A percentile compares a stretch with the other conserved stretches of the same genome.
These are phyloP conservation scores for Emydura subglobosa DNA, from an alignment of 2,113 vertebrate species.

Conservation along the genomic window DNA sequence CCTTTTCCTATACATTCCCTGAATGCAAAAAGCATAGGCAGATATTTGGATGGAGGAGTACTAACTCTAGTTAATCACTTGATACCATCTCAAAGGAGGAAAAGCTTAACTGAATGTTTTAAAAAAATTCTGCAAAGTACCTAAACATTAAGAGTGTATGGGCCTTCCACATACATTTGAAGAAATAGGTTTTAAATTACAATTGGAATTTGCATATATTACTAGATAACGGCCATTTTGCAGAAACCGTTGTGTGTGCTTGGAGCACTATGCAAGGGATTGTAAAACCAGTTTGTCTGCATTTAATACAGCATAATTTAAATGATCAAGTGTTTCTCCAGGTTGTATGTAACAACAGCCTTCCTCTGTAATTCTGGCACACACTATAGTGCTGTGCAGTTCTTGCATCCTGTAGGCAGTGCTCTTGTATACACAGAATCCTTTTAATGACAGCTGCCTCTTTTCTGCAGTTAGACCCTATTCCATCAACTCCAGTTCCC, in stretches of 20 bases:
- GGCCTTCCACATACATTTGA: background rate
- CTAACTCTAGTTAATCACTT: background rate
- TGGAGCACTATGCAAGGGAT: background rate
- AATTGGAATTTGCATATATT: no score
- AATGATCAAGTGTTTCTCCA: background rate
- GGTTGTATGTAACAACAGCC: background rate
- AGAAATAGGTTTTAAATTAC: background rate
- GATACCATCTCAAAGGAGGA: background rate
- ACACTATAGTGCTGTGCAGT: background rate
- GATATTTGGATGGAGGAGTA: background rate
- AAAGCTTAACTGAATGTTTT: background rate
- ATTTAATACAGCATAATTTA: background rate
- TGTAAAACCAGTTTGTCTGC: background rate
- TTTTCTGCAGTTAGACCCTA: background rate
- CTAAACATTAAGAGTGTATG: accelerated
- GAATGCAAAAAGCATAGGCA: background rate
- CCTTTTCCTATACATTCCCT: background rate
- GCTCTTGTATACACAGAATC: background rate
- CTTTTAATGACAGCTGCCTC: background rate
- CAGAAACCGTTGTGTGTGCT: background rate
- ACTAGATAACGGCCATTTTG: no score
- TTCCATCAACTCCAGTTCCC: no score
- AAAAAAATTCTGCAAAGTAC: background rate
- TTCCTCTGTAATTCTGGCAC: background rate
- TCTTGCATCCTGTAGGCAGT: accelerated